Evolutionary conservation across 2,888 invertebrate species (phyloP).

Genomic region (Hoplodrina ambigua): DNA sequence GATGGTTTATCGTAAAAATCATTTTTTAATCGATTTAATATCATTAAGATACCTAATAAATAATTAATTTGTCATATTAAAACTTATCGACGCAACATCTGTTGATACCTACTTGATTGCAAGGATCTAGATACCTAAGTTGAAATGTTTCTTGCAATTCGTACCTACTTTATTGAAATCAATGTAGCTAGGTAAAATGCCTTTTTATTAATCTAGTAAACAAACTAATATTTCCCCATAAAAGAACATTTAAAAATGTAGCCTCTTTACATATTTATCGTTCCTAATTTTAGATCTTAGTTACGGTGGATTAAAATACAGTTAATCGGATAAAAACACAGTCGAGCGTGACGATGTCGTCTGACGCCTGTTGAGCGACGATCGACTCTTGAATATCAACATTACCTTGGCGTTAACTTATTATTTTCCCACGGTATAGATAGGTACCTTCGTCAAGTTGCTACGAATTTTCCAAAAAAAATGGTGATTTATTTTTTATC

Average conservation of each 20-base stretch:
- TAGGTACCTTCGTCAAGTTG: slow-evolving; percentile 6
- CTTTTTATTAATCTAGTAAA: slow-evolving; percentile 5
- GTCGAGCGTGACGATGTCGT: slow-evolving; percentile 80
- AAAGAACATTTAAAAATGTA: background rate
- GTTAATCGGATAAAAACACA: slow-evolving; percentile 59
- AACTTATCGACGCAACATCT: slow-evolving; percentile 36
- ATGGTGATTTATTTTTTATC: slow-evolving; percentile 8
- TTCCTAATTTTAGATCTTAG: slow-evolving; percentile 23
- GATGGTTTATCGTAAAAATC: background rate
- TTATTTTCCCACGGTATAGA: slow-evolving; percentile 78
- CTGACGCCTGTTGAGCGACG: slow-evolving; percentile 77
- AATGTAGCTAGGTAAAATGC: background rate
- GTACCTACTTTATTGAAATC: slow-evolving; percentile 1
- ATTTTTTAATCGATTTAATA: background rate
- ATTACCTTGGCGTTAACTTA: slow-evolving; percentile 74
- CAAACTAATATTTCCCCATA: background rate
- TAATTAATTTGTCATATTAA: slow-evolving; percentile 40
- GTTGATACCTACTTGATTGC: slow-evolving; percentile 11
- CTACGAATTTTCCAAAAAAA: slow-evolving; percentile 8
- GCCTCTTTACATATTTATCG: slow-evolving; percentile 6
- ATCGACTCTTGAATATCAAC: slow-evolving; percentile 74
- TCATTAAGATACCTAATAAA: slow-evolving; percentile 19
- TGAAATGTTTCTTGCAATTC: slow-evolving; percentile 21
- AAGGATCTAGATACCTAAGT: background rate
- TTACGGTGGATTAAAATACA: slow-evolving; percentile 45